Percentiles rank a stretch among this genome's conserved stretches.
phyloP scores from a whole-genome alignment of 1,140 invertebrate species.

The Carposina sasakii region DNA sequence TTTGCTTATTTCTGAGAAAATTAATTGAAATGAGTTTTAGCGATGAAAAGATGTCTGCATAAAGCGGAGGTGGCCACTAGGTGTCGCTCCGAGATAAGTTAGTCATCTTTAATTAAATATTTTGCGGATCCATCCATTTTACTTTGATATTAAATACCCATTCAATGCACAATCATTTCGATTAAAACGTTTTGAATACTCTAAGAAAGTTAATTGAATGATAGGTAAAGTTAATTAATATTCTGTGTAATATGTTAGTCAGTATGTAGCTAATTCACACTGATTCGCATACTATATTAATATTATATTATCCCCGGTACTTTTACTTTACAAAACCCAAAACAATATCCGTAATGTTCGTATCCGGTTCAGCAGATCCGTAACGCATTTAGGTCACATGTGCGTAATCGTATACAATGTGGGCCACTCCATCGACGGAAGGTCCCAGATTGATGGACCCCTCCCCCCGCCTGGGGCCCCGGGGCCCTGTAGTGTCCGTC shows the following conservation, averaged over 20 bases:
- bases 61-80: constrained; percentile 60
- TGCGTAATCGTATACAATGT: constrained; percentile 40
- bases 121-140: constrained; percentile 58
- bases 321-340: too few species aligned
- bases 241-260: too few species aligned
- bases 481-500: too few species aligned
- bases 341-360: too few species aligned
- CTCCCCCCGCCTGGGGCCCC: constrained; percentile 24
- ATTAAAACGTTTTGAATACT: constrained; percentile 52
- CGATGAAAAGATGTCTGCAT: constrained; percentile 66
- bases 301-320: too few species aligned
- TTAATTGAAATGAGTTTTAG: constrained; percentile 72
- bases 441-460: constrained; percentile 51
- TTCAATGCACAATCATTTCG: constrained; percentile 52
- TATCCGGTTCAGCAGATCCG: too few species aligned
- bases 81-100: constrained; percentile 67
- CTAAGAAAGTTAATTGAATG: too few species aligned
- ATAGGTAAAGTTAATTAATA: too few species aligned
- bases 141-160: constrained; percentile 47
- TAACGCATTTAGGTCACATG: constrained; percentile 32
- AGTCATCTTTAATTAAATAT: constrained; percentile 68
- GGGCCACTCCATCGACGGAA: constrained; percentile 48
- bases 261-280: too few species aligned
- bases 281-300: too few species aligned
- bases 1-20: constrained; percentile 70